A percentile compares a stretch with the other conserved stretches of the same genome.
phyloP scores from a whole-genome alignment of 2,113 vertebrate species.

The Alligator mississippiensis region DNA sequence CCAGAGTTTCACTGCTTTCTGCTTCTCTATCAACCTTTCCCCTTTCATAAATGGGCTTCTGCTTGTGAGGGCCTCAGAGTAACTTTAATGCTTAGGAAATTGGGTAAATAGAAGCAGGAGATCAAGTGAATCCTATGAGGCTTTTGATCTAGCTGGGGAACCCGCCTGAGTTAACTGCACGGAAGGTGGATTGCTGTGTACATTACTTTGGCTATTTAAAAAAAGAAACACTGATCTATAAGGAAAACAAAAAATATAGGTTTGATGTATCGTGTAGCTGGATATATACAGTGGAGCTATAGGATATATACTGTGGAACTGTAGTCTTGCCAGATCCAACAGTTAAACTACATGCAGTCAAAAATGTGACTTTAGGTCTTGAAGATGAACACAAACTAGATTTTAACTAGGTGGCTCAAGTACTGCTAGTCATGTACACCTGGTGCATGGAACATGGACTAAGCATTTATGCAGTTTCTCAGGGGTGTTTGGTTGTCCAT shows the following conservation, averaged over 20 bases:
- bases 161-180: not conserved
- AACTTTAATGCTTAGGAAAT: not conserved
- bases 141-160: not conserved
- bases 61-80: not conserved
- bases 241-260: not conserved
- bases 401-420: not conserved
- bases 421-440: not conserved
- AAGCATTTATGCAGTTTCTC: no score
- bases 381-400: not conserved
- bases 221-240: not conserved
- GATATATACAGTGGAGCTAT: not conserved
- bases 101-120: not conserved
- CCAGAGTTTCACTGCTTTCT: not conserved
- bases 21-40: conserved; percentile 9
- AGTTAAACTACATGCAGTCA: not conserved
- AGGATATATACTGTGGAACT: not conserved
- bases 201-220: not conserved
- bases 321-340: not conserved
- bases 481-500: no score
- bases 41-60: not conserved
- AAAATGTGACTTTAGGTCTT: not conserved
- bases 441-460: not conserved
- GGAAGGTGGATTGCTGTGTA: not conserved
- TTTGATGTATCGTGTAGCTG: not conserved
- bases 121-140: not conserved